Conservation (phyloP, 2,797 vertebrate species). For the Onychomys leucogaster region DNA sequence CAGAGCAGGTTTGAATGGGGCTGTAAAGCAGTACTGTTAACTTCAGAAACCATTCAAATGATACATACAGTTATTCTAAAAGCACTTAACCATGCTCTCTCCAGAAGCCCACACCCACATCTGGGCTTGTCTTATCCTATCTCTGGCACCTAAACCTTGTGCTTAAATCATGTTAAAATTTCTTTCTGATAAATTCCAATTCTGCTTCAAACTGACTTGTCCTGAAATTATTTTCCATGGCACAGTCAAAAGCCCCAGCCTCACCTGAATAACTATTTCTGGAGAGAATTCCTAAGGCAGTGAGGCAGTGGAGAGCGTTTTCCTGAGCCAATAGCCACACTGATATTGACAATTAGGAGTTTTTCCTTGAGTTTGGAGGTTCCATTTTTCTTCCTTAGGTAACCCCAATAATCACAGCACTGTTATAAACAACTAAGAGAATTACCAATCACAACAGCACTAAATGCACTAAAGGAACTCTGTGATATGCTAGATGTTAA, state of each 20-base stretch:
- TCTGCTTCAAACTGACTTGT: neutral
- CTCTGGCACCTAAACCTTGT: neutral
- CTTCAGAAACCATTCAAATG: neutral
- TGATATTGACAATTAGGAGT: neutral
- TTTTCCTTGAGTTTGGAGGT: neutral
- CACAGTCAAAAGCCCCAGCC: neutral
- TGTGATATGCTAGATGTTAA: neutral
- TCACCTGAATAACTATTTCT: neutral
- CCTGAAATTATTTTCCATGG: neutral
- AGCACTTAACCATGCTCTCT: neutral
- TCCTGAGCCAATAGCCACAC: neutral
- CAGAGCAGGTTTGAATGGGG: neutral
- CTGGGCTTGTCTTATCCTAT: neutral
- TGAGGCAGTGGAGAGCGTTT: neutral
- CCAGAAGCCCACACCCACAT: neutral
- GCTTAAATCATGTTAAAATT: neutral
- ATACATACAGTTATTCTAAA: neutral
- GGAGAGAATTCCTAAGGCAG: neutral
- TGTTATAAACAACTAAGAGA: neutral
- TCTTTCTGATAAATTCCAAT: neutral
- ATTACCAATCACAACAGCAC: neutral
- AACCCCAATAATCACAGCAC: neutral
- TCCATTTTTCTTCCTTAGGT: neutral
- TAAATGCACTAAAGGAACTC: neutral
- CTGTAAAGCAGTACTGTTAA: neutral